Percentiles rank a stretch among this genome's conserved stretches.
Conservation (phyloP, 2,888 invertebrate species). For the Drosophila antonietae region DNA sequence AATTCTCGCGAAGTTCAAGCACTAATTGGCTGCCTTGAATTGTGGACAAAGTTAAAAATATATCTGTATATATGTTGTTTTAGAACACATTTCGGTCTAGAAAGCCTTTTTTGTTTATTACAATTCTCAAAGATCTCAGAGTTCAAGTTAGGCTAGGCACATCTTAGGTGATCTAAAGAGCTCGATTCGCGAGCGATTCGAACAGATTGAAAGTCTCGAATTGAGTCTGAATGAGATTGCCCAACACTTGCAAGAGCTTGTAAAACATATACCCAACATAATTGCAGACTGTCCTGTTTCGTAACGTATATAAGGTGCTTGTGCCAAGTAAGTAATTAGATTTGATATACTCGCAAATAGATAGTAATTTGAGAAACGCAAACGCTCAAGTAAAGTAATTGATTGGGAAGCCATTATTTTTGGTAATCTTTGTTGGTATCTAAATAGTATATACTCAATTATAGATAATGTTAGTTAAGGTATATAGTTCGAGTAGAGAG, state of each 20-base stretch:
- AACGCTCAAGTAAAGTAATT: constrained; percentile 62
- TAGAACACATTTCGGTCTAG: constrained; percentile 16
- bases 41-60: not conserved
- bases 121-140: not conserved
- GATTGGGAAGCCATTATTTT: constrained; percentile 63
- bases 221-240: not conserved
- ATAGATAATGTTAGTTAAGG: constrained; percentile 55
- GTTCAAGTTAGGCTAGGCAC: not conserved
- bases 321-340: constrained; percentile 46
- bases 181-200: not conserved
- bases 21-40: not conserved
- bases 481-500: constrained; percentile 52
- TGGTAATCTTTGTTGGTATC: constrained; percentile 24
- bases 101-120: not conserved
- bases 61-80: not conserved
- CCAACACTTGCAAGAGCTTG: constrained; percentile 35
- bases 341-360: constrained; percentile 38
- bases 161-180: constrained; percentile 5
- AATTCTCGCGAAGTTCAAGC: not conserved
- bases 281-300: constrained; percentile 22
- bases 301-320: constrained; percentile 45
- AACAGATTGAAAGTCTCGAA: not conserved
- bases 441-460: constrained; percentile 60
- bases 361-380: constrained; percentile 44
- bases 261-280: constrained; percentile 30